These are phyloP conservation scores for Misgurnus anguillicaudatus DNA, from an alignment of 2,113 vertebrate species.

Conservation along the genomic window DNA sequence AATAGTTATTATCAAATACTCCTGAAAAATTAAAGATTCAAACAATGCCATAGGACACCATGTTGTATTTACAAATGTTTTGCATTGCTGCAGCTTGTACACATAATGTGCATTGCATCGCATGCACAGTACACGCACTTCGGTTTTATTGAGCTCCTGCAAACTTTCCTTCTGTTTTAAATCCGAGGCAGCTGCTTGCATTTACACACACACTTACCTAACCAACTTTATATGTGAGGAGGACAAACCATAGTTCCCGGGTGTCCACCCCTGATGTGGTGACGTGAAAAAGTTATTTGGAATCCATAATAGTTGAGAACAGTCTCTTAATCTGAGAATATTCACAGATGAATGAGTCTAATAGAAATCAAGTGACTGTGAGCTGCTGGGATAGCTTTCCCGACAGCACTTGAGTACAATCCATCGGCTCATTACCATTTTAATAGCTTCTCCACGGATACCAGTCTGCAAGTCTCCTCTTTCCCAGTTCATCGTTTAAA, in stretches of 20 bases:
- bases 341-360: background rate
- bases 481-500: slow-evolving; percentile 45
- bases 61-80: background rate
- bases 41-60: too few species aligned
- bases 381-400: slow-evolving; percentile 4
- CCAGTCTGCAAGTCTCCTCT: slow-evolving; percentile 38
- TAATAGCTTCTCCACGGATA: slow-evolving; percentile 42
- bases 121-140: slow-evolving; percentile 18
- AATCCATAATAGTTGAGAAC: background rate
- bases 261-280: background rate
- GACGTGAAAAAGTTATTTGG: too few species aligned
- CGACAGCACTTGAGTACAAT: slow-evolving; percentile 11
- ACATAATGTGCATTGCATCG: background rate
- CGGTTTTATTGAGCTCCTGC: background rate
- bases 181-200: slow-evolving; percentile 16
- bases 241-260: background rate
- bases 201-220: background rate
- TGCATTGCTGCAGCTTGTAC: slow-evolving; percentile 5
- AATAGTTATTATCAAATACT: too few species aligned
- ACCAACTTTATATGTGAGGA: background rate
- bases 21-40: too few species aligned
- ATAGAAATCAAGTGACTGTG: background rate
- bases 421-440: slow-evolving; percentile 37
- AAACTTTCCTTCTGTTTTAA: slow-evolving; percentile 9
- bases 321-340: slow-evolving; percentile 14